A percentile compares a stretch with the other conserved stretches of the same genome.
Conservation (phyloP, 2,113 vertebrate species). For the Rallus limicola region DNA sequence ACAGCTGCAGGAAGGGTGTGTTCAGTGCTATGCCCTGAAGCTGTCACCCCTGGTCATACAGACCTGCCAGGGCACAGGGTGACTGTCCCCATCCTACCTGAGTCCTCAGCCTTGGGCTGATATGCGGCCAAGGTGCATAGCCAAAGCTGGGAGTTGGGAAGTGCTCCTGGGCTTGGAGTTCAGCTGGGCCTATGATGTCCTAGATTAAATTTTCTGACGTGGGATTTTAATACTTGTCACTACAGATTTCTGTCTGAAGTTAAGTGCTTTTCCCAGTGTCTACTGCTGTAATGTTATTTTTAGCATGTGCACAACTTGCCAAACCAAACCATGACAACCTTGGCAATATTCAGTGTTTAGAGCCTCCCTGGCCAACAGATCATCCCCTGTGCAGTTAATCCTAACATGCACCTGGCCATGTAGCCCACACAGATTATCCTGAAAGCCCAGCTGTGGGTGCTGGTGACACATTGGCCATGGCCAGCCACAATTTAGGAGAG, state of each 20-base stretch:
- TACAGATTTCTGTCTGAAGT: constrained; percentile 15
- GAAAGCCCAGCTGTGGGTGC: neutral
- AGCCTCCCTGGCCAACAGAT: neutral
- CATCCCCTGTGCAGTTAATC: neutral
- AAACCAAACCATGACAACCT: neutral
- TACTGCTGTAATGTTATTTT: constrained; percentile 10
- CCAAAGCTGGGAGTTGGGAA: neutral
- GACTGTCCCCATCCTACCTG: neutral
- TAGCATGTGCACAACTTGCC: neutral
- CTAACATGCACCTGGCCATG: neutral
- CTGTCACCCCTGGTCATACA: accelerated
- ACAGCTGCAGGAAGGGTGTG: accelerated
- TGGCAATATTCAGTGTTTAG: constrained; percentile 4
- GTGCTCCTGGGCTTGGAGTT: neutral
- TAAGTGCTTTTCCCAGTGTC: neutral
- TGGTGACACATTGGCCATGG: neutral
- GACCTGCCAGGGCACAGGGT: neutral
- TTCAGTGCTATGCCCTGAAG: neutral
- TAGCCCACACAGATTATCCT: neutral
- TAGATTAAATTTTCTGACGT: neutral
- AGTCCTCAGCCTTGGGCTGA: neutral
- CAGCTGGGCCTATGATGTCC: neutral
- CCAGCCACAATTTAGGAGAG: neutral
- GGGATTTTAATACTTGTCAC: constrained; percentile 49
- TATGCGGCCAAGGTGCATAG: neutral